Conservation (phyloP, 1,140 invertebrate genomes). For the Drosophila repletoides region DNA sequence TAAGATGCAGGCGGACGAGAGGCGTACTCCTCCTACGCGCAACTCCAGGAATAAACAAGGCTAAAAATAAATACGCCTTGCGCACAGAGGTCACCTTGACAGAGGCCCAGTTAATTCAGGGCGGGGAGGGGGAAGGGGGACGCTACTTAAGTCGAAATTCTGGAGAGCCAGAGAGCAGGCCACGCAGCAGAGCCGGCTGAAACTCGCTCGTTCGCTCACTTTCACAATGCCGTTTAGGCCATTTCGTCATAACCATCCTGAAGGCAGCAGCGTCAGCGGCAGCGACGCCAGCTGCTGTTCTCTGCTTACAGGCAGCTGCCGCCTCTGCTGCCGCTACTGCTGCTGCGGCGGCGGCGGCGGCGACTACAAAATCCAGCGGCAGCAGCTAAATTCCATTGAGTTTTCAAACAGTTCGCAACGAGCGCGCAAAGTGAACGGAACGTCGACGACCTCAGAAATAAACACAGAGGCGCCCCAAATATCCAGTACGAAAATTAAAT, state of each 20-base stretch:
- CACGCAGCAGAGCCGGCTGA: conserved; percentile 13
- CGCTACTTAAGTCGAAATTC: conserved; percentile 45
- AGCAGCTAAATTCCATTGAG: conserved; percentile 57
- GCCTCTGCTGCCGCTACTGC: conserved; percentile 24
- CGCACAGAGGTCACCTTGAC: conserved; percentile 70
- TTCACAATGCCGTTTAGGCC: conserved; percentile 57
- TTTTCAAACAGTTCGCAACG: conserved; percentile 67
- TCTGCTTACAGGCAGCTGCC: conserved; percentile 27
- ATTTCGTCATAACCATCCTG: conserved; percentile 78
- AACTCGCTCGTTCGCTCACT: conserved; percentile 24
- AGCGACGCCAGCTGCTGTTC: conserved; percentile 18
- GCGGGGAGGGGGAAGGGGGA: too few relatives aligned
- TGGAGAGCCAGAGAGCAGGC: conserved; percentile 45
- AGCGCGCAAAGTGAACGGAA: conserved; percentile 71
- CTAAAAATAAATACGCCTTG: conserved; percentile 59
- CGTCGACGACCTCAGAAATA: conserved; percentile 60
- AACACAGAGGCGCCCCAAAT: conserved; percentile 47
- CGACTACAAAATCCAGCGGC: conserved; percentile 71
- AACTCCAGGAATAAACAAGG: conserved; percentile 42
- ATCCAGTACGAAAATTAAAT: conserved; percentile 10
- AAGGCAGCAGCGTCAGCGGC: conserved; percentile 26
- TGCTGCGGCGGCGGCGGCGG: conserved; percentile 12
- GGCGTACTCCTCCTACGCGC: conserved; percentile 23
- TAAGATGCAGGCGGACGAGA: conserved; percentile 15
- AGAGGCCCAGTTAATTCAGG: conserved; percentile 36